Percentiles rank a stretch among this genome's conserved stretches.
phyloP scores from a whole-genome alignment of 2,888 invertebrate species.

The Drosophila parthenogenetica region DNA sequence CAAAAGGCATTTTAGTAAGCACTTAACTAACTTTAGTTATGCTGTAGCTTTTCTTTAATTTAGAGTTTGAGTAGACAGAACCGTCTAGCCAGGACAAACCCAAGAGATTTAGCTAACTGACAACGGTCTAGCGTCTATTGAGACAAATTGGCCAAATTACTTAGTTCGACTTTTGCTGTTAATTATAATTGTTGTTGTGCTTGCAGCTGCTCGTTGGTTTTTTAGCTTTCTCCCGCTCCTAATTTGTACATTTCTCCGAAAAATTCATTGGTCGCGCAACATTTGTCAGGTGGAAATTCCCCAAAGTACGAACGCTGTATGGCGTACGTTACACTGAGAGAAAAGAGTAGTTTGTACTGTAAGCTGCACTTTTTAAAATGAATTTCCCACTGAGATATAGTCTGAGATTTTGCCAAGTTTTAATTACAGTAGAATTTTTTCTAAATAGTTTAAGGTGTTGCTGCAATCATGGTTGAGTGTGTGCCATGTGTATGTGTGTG shows the following conservation, averaged over 20 bases:
- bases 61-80: background rate
- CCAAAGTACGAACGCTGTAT: conserved; percentile 21
- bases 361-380: no score
- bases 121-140: conserved; percentile 17
- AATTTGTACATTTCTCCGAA: background rate
- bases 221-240: background rate
- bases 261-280: conserved; percentile 4
- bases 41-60: background rate
- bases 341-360: background rate
- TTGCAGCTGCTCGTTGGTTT: conserved; percentile 13
- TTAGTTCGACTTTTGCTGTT: conserved; percentile 31
- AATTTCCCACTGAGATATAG: no score
- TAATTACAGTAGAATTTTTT: conserved; percentile 1
- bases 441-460: conserved; percentile 15
- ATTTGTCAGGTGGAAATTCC: conserved; percentile 46
- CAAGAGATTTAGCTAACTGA: conserved; percentile 11
- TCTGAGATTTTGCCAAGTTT: no score
- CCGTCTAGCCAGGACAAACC: conserved; percentile 20
- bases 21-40: background rate
- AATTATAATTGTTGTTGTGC: conserved; percentile 50
- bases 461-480: conserved; percentile 44
- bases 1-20: no score
- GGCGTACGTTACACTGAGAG: background rate
- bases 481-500: conserved; percentile 8
- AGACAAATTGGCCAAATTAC: conserved; percentile 47